phyloP scores from a whole-genome alignment of 2,113 vertebrate genomes.

The Brachypteracias leptosomus region DNA sequence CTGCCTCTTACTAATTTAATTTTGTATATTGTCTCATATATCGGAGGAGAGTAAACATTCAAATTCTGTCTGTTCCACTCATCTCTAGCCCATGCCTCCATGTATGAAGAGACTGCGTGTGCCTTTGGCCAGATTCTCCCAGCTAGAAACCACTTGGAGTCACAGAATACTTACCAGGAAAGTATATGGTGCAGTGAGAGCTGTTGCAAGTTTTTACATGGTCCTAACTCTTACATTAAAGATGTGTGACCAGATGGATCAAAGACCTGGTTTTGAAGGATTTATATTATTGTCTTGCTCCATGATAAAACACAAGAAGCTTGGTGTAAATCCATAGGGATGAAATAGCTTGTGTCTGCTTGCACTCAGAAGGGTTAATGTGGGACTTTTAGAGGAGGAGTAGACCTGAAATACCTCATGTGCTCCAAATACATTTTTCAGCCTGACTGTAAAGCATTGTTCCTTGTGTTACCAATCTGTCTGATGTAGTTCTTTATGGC shows the following conservation, averaged over 20 bases:
- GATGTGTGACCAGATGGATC: background rate
- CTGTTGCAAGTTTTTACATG: background rate
- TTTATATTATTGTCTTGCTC: background rate
- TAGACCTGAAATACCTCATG: conserved; percentile 21
- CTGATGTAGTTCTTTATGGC: conserved; percentile 7
- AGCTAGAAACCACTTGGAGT: background rate
- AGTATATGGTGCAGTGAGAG: background rate
- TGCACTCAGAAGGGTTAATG: conserved; percentile 6
- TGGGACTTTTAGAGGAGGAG: background rate
- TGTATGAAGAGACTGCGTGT: background rate
- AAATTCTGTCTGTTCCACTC: background rate
- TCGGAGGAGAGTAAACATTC: background rate
- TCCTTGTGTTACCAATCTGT: conserved; percentile 20
- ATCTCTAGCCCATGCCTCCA: background rate
- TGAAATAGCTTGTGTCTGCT: background rate
- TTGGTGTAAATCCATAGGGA: background rate
- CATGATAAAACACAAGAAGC: background rate
- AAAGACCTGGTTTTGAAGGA: background rate
- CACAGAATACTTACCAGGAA: background rate
- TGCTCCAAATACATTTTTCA: conserved; percentile 37
- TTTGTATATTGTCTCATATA: background rate
- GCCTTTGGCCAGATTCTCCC: background rate
- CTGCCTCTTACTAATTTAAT: background rate
- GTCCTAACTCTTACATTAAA: background rate
- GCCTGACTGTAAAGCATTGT: conserved; percentile 40